Evolutionary conservation across 2,888 invertebrate genomes (phyloP), one percentile per base, ranked within the genome.

Genomic region (Pomacea canaliculata): DNA sequence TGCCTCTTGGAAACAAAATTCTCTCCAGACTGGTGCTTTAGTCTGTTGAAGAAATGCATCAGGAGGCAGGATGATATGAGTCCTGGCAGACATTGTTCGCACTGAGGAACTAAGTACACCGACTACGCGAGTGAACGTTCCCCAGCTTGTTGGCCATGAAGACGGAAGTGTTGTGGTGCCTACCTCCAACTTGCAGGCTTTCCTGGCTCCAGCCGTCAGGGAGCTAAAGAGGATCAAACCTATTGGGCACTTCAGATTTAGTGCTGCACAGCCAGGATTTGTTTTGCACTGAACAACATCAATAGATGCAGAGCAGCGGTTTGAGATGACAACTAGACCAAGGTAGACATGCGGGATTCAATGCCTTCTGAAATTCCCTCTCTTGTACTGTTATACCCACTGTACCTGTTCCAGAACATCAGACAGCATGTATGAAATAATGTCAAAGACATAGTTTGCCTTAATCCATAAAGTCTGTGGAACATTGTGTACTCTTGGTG

Each of bases 101-200:
- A n/a, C n/a, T n/a, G n/a, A n/a, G n/a, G n/a, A n/a, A n/a, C n/a
- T n/a, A n/a, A n/a, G n/a, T n/a, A n/a, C n/a, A n/a, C n/a, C 71
- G 19, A 66, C 60, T 12, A 62, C 77, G 23, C 18, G 56, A 7
- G 69, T 78, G 8, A 80, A 80, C 73, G 62, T 77, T 59, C 51
- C 75, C 10, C 79, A 80, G 79, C 65, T 79, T 19, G 77, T 77
- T 23, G 77, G 77, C 5, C 18, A 23, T n/a, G 80, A 80, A 65
- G 69, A 77, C 59, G 76, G 77, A 37, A 5, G 46, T 65, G 13
- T 63, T 71, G 12, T 37, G 49, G 81, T 80, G 18, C 73, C 73
- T 13, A 69, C 73, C 9, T 74, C 76, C 59, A 60, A 81, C 74
- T 78, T 79, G 81, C 78, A 79, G n/a, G n/a, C n/a, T 4, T 75